Percentiles rank a stretch among this genome's conserved stretches.
phyloP scores from a whole-genome alignment of 2,888 invertebrate species.

The Cartodere bifasciata region DNA sequence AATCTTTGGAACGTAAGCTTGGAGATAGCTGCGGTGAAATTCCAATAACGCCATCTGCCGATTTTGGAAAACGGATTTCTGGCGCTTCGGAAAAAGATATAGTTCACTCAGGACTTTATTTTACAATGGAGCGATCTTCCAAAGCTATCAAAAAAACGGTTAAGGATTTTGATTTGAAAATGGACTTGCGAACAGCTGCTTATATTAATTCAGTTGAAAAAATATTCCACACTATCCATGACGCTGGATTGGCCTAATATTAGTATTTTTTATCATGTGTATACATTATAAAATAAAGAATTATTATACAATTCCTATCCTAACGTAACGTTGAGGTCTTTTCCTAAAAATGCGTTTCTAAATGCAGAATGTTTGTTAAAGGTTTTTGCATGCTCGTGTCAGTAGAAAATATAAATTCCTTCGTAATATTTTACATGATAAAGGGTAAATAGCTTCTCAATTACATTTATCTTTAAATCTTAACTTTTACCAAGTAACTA shows the following conservation, averaged over 20 bases:
- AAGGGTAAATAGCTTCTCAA: too few relatives aligned
- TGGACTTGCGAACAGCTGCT: constrained; percentile 18
- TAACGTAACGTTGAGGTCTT: too few relatives aligned
- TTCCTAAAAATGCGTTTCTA: too few relatives aligned
- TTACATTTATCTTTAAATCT: too few relatives aligned
- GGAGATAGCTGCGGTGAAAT: constrained; percentile 14
- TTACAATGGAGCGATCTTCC: constrained; percentile 66
- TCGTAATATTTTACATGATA: too few relatives aligned
- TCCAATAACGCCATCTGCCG: constrained; percentile 47
- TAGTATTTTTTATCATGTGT: too few relatives aligned
- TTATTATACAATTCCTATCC: too few relatives aligned
- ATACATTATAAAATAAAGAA: too few relatives aligned
- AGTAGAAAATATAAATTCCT: too few relatives aligned
- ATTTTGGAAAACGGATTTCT: constrained; percentile 54
- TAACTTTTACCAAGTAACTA: too few relatives aligned
- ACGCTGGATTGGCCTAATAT: constrained; percentile 18
- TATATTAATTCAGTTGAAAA: constrained; percentile 18
- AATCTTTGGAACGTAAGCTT: constrained; percentile 36
- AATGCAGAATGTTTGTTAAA: too few relatives aligned
- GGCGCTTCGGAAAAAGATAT: constrained; percentile 78
- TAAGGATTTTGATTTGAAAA: constrained; percentile 55
- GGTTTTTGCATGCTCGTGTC: too few relatives aligned
- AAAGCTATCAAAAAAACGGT: constrained; percentile 54
- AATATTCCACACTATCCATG: constrained; percentile 16
- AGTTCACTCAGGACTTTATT: constrained; percentile 73